Base-by-base conservation (phyloP, 2,888 invertebrate genomes). In the Hirtodrosophila histrioides region DNA sequence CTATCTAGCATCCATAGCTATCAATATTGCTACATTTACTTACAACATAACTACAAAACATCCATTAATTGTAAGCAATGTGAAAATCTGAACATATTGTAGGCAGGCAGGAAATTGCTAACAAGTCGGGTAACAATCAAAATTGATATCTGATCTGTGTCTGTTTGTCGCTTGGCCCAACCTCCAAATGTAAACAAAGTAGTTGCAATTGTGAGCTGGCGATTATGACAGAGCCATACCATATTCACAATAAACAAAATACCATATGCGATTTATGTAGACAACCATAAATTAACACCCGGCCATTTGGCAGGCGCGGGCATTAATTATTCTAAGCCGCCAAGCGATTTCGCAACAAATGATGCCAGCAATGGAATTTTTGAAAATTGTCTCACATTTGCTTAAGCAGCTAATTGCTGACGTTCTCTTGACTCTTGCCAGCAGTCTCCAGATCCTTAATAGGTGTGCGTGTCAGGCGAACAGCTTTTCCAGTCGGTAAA, bases 201-300 rank as follows among this genome's bases (percentile, higher is more conserved):
- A 67, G 46, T 45, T 41, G 55, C 71, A 78, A 75, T 70, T 69
- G 64, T 61, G 53, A 36, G 44, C 50, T 45, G 36, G 46, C 56
- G 85, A 81, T 70, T 78, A 70, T 78, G 75, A 63, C 74, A 64
- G 45, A 61, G 46, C 57, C 58, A 41, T 33, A 55, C 17, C 53
- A 73, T 57, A 73, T 67, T 73, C 67, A 56, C 74, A 44, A 68
- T 68, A 48, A 17, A 17, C 17, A 17, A 17, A 17, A 5, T 68
- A 48, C 78, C 36, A 64, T 56, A 68, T 67, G 36, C 66, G 60
- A 71, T 58, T 80, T 57, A 60, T 49, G 64, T 60, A 66, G 70
- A 68, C 88, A 87, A 85, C 88, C 76, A 85, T 85, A 87, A 83
- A 83, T 83, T 83, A 83, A 69, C 87, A 82, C 85, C 62, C 65